Evolutionary conservation across 2,888 invertebrate species (phyloP), one percentile per base, ranked within the genome.

Genomic region (Drosophila fulvimacula): DNA sequence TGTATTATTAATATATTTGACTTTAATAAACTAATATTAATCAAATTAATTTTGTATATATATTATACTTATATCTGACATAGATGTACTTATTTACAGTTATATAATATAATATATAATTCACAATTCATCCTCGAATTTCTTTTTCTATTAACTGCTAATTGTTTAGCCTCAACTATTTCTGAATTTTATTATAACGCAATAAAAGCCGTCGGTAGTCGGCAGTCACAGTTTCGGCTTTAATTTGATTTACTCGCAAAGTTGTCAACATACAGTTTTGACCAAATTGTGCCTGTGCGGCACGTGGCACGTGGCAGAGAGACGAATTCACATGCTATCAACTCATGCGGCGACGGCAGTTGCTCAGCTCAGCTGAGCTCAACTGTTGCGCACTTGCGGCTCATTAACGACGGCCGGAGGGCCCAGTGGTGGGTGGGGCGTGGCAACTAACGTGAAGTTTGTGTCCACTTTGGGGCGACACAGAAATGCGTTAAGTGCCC

Each of bases 371-470:
- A 6, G 73, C 83, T 46, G 17, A 11, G 30, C 48, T 80, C 80
- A 87, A 71, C 83, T 84, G 83, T 87, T 87, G 87, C 81, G 73
- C 79, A 73, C 82, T 84, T 83, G 84, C 58, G 82, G 80, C 76
- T 84, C 87, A 87, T 84, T 86, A 75, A 63, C 74, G 58, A 32
- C 38, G 21, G 44, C 70, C 59, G 49, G 55, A 69, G 77, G 42
- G 39, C 48, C 15, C 42, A 19, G 46, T 9, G 41, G 39, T 38
- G 32, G 51, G 21, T 11, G 19, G 51, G 27, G 15, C 24, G 55
- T 49, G 34, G 10, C 34, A 21, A 21, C 34, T 24, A 9, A 17
- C 36, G 36, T 52, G 42, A 42, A 49, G 34, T 52, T 17, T 30
- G 36, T 42, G 60, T 68, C 46, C 64, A 76, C 69, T 69, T 68